Conservation (phyloP, 1,140 invertebrate species). For the Holotrichia oblita region DNA sequence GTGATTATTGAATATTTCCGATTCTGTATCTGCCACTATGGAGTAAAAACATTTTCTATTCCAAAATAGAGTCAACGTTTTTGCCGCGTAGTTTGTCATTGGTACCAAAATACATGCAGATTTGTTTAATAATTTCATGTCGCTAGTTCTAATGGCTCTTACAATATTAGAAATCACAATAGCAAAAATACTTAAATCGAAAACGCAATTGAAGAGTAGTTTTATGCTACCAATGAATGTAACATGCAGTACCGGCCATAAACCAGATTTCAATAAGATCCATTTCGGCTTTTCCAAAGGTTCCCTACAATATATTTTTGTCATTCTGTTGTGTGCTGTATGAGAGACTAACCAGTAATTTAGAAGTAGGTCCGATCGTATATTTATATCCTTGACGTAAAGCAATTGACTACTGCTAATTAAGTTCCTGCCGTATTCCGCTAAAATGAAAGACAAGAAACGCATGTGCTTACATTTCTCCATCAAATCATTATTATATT, state of each 20-base stretch:
- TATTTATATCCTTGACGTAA: background rate
- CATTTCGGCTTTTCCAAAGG: background rate
- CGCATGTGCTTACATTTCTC: no score
- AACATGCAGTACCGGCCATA: background rate
- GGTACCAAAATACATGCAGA: no score
- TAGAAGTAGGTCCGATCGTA: no score
- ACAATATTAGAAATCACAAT: background rate
- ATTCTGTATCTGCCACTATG: background rate
- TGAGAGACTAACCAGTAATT: background rate
- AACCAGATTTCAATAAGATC: background rate
- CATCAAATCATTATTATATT: no score
- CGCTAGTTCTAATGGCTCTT: background rate
- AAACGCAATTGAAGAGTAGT: background rate
- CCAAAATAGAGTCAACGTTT: no score
- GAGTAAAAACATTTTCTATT: background rate
- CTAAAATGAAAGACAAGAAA: no score
- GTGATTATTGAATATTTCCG: background rate
- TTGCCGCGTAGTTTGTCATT: background rate
- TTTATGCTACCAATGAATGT: background rate
- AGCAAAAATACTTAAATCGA: slow-evolving; percentile 2
- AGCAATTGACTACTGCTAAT: background rate
- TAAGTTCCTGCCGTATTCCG: background rate
- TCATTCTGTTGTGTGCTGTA: background rate
- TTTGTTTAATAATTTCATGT: no score
- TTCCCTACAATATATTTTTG: background rate